These are phyloP conservation scores for Yponomeuta cagnagella DNA, from an alignment of 2,888 invertebrate genomes.

Conservation along the genomic window DNA sequence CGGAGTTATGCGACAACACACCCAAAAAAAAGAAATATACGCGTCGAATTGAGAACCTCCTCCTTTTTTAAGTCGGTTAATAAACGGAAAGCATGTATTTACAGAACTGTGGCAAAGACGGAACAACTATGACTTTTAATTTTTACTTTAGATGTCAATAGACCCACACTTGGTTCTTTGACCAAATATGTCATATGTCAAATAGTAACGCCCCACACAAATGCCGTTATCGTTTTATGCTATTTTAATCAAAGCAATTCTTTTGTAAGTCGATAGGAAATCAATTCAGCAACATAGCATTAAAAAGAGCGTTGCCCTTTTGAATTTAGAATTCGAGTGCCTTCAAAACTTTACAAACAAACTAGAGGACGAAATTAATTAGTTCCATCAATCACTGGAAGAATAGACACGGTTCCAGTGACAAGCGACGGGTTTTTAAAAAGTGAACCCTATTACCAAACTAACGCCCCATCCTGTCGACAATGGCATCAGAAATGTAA, in stretches of 20 bases:
- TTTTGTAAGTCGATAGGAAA: neutral
- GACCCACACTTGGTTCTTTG: too few species aligned
- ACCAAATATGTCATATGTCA: neutral
- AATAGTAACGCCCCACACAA: neutral
- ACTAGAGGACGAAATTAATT: constrained; percentile 67
- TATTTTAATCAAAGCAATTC: neutral
- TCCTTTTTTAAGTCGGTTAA: too few species aligned
- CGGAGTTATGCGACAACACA: too few species aligned
- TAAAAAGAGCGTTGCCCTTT: constrained; percentile 28
- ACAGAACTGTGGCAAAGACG: too few species aligned
- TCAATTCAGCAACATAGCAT: neutral
- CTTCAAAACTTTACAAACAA: constrained; percentile 37
- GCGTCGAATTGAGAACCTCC: too few species aligned
- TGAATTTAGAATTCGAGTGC: constrained; percentile 54
- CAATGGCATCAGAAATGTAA: constrained; percentile 46
- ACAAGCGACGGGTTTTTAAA: constrained; percentile 59
- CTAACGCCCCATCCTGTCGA: constrained; percentile 26
- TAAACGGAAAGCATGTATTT: too few species aligned
- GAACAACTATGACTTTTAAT: too few species aligned
- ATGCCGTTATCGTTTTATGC: constrained; percentile 6
- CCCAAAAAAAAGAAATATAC: too few species aligned
- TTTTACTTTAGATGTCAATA: too few species aligned
- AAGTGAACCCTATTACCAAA: constrained; percentile 28
- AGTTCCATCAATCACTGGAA: constrained; percentile 70
- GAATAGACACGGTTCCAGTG: constrained; percentile 55